Base-by-base conservation (phyloP, 1,140 invertebrate species). In the Chironomus tepperi region DNA sequence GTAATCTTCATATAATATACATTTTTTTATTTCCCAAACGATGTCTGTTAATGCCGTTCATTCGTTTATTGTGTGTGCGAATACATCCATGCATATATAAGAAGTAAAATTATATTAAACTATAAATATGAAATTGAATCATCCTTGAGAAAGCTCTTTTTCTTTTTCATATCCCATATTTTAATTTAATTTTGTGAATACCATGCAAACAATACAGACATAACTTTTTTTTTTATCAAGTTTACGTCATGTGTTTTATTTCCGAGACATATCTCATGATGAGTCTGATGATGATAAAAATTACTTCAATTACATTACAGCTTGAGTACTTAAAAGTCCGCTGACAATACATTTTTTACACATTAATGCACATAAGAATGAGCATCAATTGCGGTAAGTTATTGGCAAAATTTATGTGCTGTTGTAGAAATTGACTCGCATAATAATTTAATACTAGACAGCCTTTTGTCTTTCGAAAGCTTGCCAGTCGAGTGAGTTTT, bases 91-190 rank as follows among this genome's bases (percentile, higher is more conserved):
- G n/a, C 12, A 9, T 3, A 47, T 15, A 12, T 57, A 57, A 34
- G 1, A 5, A 1, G 24, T 2, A 5, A 34, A 34, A 5, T 5
- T 12, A 15, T 15, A 57, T 57, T 57, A 57, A 57, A 15, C 43
- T 47, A 57, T 5, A 15, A 57, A 57, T n/a, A 57, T 57, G 12
- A 15, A 57, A 57, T 57, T 57, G 47, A 57, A 57, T 57, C 47
- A 57, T 57, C 47, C 47, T 57, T 57, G 47, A 57, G n/a, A 57
- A 57, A 57, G 5, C 47, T n/a, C 47, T 57, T 57, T 57, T 57
- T 15, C 47, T 57, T 57, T 15, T 15, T 12, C 47, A 57, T 34
- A 34, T 34, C 24, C 24, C 24, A 34, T 34, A 34, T 34, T 34
- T 34, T 34, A 34, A 34, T 34, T 34, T 34, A 34, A 2, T 34